Percentiles rank a stretch among this genome's conserved stretches.
These are phyloP conservation scores for Solen grandis DNA, from an alignment of 1,140 invertebrate genomes.

Conservation along the genomic window DNA sequence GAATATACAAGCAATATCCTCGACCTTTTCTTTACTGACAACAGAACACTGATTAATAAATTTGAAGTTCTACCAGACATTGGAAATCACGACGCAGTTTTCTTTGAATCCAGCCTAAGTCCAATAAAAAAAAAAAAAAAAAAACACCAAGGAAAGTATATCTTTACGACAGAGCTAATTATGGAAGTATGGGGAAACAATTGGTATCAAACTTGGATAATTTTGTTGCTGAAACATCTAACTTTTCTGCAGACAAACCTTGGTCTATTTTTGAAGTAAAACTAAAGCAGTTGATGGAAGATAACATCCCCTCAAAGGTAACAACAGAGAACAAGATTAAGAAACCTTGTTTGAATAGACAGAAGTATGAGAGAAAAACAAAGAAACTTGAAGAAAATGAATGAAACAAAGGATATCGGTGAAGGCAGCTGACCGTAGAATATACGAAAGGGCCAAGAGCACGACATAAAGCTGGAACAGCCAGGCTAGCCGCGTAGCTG, in stretches of 20 bases:
- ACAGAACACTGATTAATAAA: conserved; percentile 3
- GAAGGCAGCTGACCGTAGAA: too few relatives aligned
- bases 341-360: background rate
- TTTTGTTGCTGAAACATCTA: background rate
- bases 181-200: background rate
- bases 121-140: background rate
- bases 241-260: background rate
- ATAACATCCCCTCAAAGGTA: background rate
- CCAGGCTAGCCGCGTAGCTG: too few relatives aligned
- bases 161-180: background rate
- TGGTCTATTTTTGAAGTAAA: background rate
- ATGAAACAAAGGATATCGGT: too few relatives aligned
- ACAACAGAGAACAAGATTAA: background rate
- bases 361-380: too few relatives aligned
- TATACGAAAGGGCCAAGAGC: too few relatives aligned
- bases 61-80: background rate
- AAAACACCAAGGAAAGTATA: background rate
- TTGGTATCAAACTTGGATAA: background rate
- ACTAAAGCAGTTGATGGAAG: background rate
- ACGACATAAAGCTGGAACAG: too few relatives aligned
- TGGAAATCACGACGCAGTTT: too few relatives aligned
- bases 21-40: conserved; percentile 24
- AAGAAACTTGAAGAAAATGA: too few relatives aligned
- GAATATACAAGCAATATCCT: background rate
- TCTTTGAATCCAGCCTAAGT: background rate